Evolutionary conservation across 2,113 vertebrate species (phyloP).

Genomic region (Dascyllus trimaculatus): DNA sequence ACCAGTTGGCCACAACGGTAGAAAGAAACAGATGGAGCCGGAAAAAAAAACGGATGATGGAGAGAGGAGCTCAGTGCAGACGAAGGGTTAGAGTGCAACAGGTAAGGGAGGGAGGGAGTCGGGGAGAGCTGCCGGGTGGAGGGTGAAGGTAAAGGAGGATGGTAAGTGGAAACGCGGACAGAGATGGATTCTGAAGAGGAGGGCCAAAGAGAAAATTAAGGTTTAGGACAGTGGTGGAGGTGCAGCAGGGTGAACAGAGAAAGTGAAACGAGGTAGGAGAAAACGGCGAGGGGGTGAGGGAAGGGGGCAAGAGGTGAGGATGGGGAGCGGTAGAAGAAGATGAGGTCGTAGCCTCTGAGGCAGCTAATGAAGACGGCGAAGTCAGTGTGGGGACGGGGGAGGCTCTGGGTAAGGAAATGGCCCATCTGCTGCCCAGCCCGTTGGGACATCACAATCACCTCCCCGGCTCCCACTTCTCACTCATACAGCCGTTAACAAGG

Average conservation of each 20-base stretch:
- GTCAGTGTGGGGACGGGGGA: conserved; percentile 35
- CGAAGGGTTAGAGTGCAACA: conserved; percentile 66
- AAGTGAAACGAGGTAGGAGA: conserved; percentile 33
- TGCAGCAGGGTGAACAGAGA: neutral
- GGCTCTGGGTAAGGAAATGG: conserved; percentile 39
- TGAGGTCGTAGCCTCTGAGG: conserved; percentile 58
- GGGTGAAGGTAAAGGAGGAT: neutral
- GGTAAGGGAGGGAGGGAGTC: conserved; percentile 46
- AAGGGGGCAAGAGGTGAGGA: conserved; percentile 23
- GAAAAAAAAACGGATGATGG: conserved; percentile 41
- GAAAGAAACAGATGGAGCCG: conserved; percentile 66
- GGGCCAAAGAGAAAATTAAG: conserved; percentile 35
- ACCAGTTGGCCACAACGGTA: conserved; percentile 55
- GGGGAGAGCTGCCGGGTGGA: neutral
- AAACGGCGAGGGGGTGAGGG: neutral
- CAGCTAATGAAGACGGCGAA: conserved; percentile 69
- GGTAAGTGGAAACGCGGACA: conserved; percentile 18
- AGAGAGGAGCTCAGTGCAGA: conserved; percentile 8
- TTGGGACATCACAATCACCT: conserved; percentile 68
- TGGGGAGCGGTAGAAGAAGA: conserved; percentile 36
- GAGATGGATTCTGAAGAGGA: conserved; percentile 25
- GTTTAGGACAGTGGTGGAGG: conserved; percentile 12
- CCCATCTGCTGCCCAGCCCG: conserved; percentile 71
- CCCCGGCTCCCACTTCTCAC: conserved; percentile 52
- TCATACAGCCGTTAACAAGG: conserved; percentile 59